Percentiles rank a stretch among this genome's conserved stretches.
Conservation (phyloP, 2,113 vertebrate species). For the Ptilonorhynchus violaceus region DNA sequence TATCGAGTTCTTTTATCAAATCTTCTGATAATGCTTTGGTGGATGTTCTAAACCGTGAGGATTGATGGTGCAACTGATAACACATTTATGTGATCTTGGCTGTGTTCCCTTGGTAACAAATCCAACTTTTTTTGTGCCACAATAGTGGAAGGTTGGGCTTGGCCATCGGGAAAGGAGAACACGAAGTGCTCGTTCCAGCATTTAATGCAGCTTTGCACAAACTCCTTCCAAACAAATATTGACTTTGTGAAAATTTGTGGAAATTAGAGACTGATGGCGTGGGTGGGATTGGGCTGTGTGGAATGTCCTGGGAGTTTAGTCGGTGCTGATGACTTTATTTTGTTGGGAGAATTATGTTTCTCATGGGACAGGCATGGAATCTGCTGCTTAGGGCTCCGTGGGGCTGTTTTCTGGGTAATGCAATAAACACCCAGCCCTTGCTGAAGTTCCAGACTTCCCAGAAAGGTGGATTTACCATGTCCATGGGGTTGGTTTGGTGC, state of each 20-base stretch:
- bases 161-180: background rate
- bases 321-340: background rate
- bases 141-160: background rate
- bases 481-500: background rate
- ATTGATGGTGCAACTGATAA: fast-evolving
- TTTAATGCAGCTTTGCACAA: background rate
- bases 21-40: background rate
- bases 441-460: background rate
- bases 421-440: background rate
- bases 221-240: background rate
- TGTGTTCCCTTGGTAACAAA: background rate
- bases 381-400: background rate
- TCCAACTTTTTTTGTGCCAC: background rate
- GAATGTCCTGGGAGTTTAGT: background rate
- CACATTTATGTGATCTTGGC: too few species aligned
- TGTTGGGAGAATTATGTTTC: background rate
- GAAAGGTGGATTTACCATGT: background rate
- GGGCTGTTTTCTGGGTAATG: background rate
- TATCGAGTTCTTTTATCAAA: fast-evolving
- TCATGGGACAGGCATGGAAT: background rate
- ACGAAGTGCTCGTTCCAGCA: background rate
- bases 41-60: background rate
- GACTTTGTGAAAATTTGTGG: background rate
- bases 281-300: background rate
- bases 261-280: fast-evolving